Conservation (phyloP, 2,888 invertebrate genomes). For the Nemoura dubitans region DNA sequence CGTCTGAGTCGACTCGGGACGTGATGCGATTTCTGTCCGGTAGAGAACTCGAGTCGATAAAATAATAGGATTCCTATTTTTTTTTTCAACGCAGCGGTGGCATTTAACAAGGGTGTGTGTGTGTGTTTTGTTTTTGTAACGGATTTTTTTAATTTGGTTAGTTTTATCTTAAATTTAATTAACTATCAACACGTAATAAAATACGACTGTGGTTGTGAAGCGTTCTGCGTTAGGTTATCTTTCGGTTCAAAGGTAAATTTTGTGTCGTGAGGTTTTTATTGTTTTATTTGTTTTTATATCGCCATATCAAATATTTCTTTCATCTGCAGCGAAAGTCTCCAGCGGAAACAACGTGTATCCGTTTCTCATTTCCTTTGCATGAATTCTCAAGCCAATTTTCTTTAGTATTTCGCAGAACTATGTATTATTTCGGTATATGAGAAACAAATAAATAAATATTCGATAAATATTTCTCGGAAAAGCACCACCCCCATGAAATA, state of each 20-base stretch:
- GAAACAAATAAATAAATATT: neutral
- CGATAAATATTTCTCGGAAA: neutral
- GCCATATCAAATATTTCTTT: neutral
- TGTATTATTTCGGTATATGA: neutral
- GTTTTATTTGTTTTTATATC: neutral
- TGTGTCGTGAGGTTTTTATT: neutral
- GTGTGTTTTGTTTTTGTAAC: neutral
- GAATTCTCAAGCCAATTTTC: neutral
- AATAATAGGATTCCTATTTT: neutral
- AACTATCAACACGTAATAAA: too few relatives aligned
- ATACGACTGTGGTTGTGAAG: too few relatives aligned
- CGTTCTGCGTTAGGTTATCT: too few relatives aligned
- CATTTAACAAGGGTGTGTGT: neutral
- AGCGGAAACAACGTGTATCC: neutral
- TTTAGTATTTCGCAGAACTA: neutral
- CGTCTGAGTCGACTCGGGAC: neutral
- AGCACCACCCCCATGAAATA: too few relatives aligned
- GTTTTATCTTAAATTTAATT: too few relatives aligned
- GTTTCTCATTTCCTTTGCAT: neutral
- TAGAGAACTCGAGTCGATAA: neutral
- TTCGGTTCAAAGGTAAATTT: too few relatives aligned
- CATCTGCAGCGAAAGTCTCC: neutral
- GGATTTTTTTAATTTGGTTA: neutral
- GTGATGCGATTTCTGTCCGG: neutral
- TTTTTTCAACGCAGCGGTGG: neutral